phyloP scores from a whole-genome alignment of 1,140 invertebrate species.

The Ceratina australensis region DNA sequence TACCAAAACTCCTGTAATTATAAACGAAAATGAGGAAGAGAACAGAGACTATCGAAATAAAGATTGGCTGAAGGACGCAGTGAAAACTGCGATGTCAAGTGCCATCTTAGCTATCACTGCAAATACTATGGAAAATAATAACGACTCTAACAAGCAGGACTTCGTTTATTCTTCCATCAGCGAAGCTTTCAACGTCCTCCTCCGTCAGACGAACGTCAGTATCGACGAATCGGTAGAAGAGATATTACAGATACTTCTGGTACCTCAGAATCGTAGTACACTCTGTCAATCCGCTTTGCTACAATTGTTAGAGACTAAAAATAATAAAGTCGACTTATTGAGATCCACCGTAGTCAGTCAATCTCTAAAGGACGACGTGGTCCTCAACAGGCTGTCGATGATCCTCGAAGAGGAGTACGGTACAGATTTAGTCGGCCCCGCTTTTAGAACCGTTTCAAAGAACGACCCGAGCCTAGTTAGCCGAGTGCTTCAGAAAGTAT shows the following conservation, averaged over 20 bases:
- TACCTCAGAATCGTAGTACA: constrained; percentile 69
- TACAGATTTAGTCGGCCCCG: constrained; percentile 79
- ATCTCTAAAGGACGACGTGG: constrained; percentile 78
- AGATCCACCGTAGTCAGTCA: constrained; percentile 81
- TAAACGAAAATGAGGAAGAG: constrained; percentile 49
- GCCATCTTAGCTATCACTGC: constrained; percentile 79
- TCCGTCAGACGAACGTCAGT: constrained; percentile 74
- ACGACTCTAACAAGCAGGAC: constrained; percentile 75
- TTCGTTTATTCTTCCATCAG: constrained; percentile 81
- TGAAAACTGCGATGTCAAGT: constrained; percentile 81
- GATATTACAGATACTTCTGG: constrained; percentile 76
- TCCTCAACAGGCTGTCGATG: constrained; percentile 82
- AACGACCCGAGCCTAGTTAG: constrained; percentile 80
- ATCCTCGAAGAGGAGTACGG: constrained; percentile 82
- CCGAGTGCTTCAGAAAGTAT: constrained; percentile 81
- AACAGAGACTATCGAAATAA: constrained; percentile 57
- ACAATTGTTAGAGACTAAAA: constrained; percentile 68
- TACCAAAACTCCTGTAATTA: constrained; percentile 60
- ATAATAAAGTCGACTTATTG: constrained; percentile 82
- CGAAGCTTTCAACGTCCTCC: constrained; percentile 72
- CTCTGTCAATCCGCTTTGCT: constrained; percentile 69
- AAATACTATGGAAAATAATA: constrained; percentile 76
- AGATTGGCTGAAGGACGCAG: constrained; percentile 79
- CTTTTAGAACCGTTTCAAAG: constrained; percentile 82
- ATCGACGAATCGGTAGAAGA: constrained; percentile 79